Percentiles rank a stretch among this genome's conserved stretches.
Evolutionary conservation across 2,797 vertebrate genomes (phyloP).

Genomic region (Myotis planiceps): DNA sequence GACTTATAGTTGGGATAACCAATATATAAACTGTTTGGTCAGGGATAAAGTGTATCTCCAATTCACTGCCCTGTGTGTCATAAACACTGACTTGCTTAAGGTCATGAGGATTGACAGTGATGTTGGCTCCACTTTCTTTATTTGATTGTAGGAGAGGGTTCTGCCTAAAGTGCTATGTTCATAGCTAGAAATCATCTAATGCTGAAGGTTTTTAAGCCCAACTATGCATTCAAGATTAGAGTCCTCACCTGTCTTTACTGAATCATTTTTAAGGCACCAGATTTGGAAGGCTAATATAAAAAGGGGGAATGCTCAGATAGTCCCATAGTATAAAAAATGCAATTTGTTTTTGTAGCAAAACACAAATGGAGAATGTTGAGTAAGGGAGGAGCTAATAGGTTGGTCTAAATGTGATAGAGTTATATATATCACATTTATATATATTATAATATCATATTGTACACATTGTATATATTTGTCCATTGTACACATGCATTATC

Average conservation of each 20-base stretch:
- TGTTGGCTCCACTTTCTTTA: not conserved
- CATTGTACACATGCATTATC: not conserved
- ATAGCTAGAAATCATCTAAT: not conserved
- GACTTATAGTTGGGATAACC: not conserved
- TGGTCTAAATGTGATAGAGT: not conserved
- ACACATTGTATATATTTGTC: not conserved
- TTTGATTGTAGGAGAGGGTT: not conserved
- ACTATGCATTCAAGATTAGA: not conserved
- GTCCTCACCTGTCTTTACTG: not conserved
- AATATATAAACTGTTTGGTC: not conserved
- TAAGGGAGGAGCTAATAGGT: not conserved
- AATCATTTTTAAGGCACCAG: not conserved
- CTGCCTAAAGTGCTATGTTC: not conserved
- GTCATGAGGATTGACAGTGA: not conserved
- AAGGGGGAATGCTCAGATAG: not conserved
- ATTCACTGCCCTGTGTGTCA: rapidly evolving
- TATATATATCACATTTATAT: not conserved
- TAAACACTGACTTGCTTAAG: not conserved
- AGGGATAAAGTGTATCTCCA: not conserved
- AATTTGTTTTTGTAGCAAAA: not conserved
- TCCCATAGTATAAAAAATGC: not conserved
- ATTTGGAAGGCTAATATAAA: not conserved
- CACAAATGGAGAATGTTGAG: not conserved
- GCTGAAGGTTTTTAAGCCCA: not conserved
- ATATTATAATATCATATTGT: no score